Evolutionary conservation across 2,113 vertebrate genomes (phyloP), one percentile per base, ranked within the genome.

Genomic region (Caracal caracal): DNA sequence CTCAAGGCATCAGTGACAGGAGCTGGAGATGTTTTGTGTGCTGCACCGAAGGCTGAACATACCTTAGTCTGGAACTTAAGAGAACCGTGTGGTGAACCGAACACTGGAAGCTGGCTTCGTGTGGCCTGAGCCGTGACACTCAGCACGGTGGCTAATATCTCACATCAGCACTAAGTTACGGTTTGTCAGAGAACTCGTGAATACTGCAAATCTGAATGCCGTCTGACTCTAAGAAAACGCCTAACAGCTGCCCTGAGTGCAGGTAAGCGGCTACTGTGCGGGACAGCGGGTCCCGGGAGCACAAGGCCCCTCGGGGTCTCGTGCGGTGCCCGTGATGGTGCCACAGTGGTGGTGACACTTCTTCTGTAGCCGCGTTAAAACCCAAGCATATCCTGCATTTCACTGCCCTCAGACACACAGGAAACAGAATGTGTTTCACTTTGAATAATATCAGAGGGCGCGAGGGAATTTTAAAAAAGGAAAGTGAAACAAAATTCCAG

Each of bases 401-500:
- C n/a, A 19, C 49, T 30, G 20, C 26, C 40, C 28, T 37, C 51
- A 37, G 73, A 22, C 20, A 65, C 4, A 7, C 3, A 1, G 3
- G 71, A 24, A 94, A 51, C 12, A 40, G 4, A n/a, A 20, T 4
- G 13, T 19, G 9, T 28, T 87, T 93, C 33, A 33, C 17, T 40
- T 76, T 59, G 59, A 85, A 49, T 53, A 68, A 26, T 10, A 59
- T 68, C 33, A 70, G 19, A 47, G 15, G 61, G n/a, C 12, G 11
- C 8, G 26, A 71, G 37, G n/a, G 33, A 26, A 40, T 53, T 79
- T 88, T 80, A 9, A 53, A 47, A 70, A 92, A 59, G 24, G 17
- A 84, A 95, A 86, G 86, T 22, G 80, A 90, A 94, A 61, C 20
- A 56, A 76, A 81, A 66, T 80, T 87, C 87, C 86, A 75, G 49